A percentile compares a stretch with the other conserved stretches of the same genome.
Conservation (phyloP, 2,888 invertebrate genomes). For the Xylota segnis region DNA sequence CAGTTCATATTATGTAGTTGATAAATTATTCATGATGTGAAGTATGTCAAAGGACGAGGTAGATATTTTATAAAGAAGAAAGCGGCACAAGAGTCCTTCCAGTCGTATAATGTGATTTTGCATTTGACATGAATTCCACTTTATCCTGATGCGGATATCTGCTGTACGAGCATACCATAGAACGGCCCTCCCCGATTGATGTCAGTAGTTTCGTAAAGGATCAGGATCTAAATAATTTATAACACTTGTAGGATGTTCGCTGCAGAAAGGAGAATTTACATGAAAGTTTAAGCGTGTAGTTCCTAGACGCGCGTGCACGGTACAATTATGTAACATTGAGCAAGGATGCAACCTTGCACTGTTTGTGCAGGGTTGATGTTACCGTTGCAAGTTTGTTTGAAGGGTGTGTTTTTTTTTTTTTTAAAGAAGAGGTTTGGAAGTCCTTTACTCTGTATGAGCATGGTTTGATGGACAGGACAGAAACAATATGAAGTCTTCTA, state of each 20-base stretch:
- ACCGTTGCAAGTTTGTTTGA: not conserved
- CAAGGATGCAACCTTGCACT: constrained; percentile 59
- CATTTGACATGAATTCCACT: constrained; percentile 70
- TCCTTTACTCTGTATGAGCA: too few relatives aligned
- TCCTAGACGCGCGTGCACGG: constrained; percentile 13
- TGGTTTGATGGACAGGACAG: too few relatives aligned
- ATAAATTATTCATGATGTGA: constrained; percentile 72
- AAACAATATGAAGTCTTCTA: too few relatives aligned
- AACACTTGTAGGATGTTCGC: constrained; percentile 43
- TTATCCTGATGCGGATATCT: constrained; percentile 62
- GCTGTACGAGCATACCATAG: constrained; percentile 26
- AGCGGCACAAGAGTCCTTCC: constrained; percentile 52
- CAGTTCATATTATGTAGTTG: constrained; percentile 45
- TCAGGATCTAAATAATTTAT: constrained; percentile 73
- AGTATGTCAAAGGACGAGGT: constrained; percentile 38
- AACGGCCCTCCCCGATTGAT: constrained; percentile 49
- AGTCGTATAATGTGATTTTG: constrained; percentile 63
- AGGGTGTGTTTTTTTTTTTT: not conserved
- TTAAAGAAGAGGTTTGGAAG: not conserved
- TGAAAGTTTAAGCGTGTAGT: constrained; percentile 36
- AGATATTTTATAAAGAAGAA: constrained; percentile 9
- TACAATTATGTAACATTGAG: constrained; percentile 27
- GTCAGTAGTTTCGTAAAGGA: constrained; percentile 46
- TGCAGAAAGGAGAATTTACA: constrained; percentile 29
- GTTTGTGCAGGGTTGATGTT: constrained; percentile 4